Conservation (phyloP, 2,888 invertebrate species). For the Eulithis prunata region DNA sequence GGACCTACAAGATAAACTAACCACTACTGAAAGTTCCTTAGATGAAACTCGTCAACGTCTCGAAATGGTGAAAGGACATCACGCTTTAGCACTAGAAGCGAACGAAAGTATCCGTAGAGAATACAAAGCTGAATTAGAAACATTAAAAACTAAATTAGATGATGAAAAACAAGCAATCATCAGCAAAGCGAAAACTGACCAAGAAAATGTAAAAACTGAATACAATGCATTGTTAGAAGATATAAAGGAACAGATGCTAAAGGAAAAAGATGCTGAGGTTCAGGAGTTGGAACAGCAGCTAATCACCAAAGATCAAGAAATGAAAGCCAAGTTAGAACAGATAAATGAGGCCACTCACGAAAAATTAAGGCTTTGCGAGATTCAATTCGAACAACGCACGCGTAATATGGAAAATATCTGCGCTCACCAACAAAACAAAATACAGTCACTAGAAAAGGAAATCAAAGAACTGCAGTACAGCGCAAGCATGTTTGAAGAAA, state of each 20-base stretch:
- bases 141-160: constrained; percentile 72
- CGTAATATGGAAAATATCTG: constrained; percentile 69
- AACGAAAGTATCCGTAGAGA: constrained; percentile 80
- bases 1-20: constrained; percentile 75
- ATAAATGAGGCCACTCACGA: constrained; percentile 75
- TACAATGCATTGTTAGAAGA: constrained; percentile 65
- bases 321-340: constrained; percentile 78
- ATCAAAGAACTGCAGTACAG: constrained; percentile 65
- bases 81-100: constrained; percentile 77
- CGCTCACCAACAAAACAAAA: constrained; percentile 63
- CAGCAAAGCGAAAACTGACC: constrained; percentile 66
- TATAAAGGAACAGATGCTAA: constrained; percentile 63
- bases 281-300: constrained; percentile 67
- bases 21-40: constrained; percentile 62
- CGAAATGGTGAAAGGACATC: constrained; percentile 81
- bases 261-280: constrained; percentile 69
- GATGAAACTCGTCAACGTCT: constrained; percentile 75
- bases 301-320: constrained; percentile 66
- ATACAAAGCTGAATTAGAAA: constrained; percentile 76
- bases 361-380: constrained; percentile 75
- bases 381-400: constrained; percentile 77
- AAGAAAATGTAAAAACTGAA: constrained; percentile 66
- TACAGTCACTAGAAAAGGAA: constrained; percentile 67
- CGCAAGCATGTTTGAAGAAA: constrained; percentile 61
- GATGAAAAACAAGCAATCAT: constrained; percentile 75